phyloP scores from a whole-genome alignment of 64 coral and sea anemone genomes.

The Astreopora myriophthalma region DNA sequence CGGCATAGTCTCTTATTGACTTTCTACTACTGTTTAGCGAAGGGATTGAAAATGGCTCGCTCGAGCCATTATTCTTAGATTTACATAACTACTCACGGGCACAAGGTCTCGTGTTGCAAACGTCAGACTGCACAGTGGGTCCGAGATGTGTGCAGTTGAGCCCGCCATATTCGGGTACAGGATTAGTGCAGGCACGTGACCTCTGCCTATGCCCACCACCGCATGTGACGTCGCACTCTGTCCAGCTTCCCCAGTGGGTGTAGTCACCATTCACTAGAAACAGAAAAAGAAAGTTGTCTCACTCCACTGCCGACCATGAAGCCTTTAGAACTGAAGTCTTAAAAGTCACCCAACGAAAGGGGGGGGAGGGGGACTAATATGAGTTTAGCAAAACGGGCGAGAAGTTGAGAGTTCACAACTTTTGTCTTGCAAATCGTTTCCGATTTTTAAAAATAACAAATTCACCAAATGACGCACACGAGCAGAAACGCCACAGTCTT shows the following conservation, averaged over 20 bases:
- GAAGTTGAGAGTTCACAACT: no score
- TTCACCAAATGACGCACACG: no score
- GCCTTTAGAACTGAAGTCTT: no score
- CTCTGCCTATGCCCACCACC: conserved; percentile 85
- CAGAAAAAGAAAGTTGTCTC: background rate
- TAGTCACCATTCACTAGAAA: conserved; percentile 86
- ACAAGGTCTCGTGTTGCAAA: conserved; percentile 93
- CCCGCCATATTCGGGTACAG: conserved; percentile 91
- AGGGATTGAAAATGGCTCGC: background rate
- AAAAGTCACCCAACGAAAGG: no score
- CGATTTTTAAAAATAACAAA: no score
- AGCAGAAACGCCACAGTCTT: no score
- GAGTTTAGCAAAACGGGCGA: no score
- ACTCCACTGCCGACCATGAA: no score
- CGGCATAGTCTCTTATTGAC: no score
- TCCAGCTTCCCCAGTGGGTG: conserved; percentile 91
- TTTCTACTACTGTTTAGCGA: no score
- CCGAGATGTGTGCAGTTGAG: conserved; percentile 72
- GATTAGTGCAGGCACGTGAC: conserved; percentile 93
- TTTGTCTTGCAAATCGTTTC: no score
- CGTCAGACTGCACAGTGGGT: conserved; percentile 68
- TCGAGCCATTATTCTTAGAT: background rate
- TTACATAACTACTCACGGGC: conserved; percentile 68
- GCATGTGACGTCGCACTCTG: conserved; percentile 92
- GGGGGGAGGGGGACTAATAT: no score